These are phyloP conservation scores for Carapus acus DNA, from an alignment of 2,797 vertebrate species.

Conservation along the genomic window DNA sequence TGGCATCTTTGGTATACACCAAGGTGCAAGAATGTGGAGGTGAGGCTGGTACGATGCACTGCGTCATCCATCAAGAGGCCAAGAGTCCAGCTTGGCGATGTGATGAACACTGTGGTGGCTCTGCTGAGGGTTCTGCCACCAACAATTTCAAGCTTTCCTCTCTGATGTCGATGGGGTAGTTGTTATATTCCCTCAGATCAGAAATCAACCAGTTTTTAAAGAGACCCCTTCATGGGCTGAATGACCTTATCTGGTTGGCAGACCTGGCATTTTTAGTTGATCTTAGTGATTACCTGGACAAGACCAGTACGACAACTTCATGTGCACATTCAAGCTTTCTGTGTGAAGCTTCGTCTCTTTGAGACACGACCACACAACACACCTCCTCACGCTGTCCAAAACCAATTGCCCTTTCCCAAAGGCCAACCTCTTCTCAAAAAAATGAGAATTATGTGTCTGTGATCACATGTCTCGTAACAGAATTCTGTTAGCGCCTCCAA, in stretches of 20 bases:
- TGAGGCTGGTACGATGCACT: too few relatives aligned
- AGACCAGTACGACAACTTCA: constrained; percentile 16
- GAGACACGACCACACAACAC: neutral
- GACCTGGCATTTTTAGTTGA: too few relatives aligned
- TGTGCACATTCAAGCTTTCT: constrained; percentile 18
- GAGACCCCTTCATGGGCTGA: too few relatives aligned
- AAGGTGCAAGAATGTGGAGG: too few relatives aligned
- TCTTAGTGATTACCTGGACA: too few relatives aligned
- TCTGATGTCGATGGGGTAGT: constrained; percentile 26
- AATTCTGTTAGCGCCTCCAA: constrained; percentile 16
- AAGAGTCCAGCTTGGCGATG: too few relatives aligned
- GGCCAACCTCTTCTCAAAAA: constrained; percentile 26
- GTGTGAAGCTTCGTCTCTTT: too few relatives aligned
- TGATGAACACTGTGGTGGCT: too few relatives aligned
- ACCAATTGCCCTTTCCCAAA: constrained; percentile 19
- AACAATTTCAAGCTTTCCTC: constrained; percentile 31
- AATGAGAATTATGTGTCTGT: constrained; percentile 27
- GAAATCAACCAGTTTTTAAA: neutral
- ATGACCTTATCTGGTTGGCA: too few relatives aligned
- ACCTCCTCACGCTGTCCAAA: constrained; percentile 29
- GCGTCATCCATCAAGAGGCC: too few relatives aligned
- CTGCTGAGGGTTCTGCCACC: too few relatives aligned
- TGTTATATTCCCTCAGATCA: constrained; percentile 30
- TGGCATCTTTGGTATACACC: too few relatives aligned
- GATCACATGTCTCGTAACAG: constrained; percentile 21